These are phyloP conservation scores for Drosophila longiperda DNA, from an alignment of 2,888 invertebrate species.

Conservation along the genomic window DNA sequence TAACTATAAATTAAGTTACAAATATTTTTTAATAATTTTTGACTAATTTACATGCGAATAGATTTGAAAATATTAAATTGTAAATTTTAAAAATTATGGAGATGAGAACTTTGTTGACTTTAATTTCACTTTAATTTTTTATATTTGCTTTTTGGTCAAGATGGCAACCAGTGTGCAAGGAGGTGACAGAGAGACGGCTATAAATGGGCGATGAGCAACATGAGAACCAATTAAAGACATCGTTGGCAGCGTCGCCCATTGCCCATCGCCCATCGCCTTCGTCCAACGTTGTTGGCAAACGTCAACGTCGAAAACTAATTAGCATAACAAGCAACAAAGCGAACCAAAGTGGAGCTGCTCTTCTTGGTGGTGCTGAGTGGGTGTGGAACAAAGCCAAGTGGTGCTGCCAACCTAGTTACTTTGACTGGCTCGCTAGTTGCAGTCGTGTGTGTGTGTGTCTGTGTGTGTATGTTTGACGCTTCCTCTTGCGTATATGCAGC, in stretches of 20 bases:
- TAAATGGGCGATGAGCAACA: conserved; percentile 68
- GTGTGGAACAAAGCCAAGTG: conserved; percentile 27
- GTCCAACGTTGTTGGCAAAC: conserved; percentile 75
- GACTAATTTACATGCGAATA: neutral
- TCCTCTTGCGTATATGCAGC: conserved; percentile 26
- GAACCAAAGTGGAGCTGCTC: conserved; percentile 34
- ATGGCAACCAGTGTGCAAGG: conserved; percentile 1
- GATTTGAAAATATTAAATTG: neutral
- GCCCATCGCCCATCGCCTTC: conserved; percentile 14
- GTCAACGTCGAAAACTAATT: conserved; percentile 83
- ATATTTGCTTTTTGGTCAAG: neutral
- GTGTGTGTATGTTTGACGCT: conserved; percentile 33
- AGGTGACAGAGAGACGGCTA: neutral
- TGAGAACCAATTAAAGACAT: conserved; percentile 83
- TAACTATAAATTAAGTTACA: neutral
- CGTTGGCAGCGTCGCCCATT: conserved; percentile 56
- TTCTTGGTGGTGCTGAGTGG: conserved; percentile 14
- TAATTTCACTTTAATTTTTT: neutral
- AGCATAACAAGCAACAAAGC: conserved; percentile 80
- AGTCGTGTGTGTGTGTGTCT: neutral
- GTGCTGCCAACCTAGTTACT: conserved; percentile 44
- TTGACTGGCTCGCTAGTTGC: conserved; percentile 14
- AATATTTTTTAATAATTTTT: neutral
- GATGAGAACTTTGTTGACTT: neutral
- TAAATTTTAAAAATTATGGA: neutral